Evolutionary conservation across 2,888 invertebrate species (phyloP), one percentile per base, ranked within the genome.

Genomic region (Netelia virgata): DNA sequence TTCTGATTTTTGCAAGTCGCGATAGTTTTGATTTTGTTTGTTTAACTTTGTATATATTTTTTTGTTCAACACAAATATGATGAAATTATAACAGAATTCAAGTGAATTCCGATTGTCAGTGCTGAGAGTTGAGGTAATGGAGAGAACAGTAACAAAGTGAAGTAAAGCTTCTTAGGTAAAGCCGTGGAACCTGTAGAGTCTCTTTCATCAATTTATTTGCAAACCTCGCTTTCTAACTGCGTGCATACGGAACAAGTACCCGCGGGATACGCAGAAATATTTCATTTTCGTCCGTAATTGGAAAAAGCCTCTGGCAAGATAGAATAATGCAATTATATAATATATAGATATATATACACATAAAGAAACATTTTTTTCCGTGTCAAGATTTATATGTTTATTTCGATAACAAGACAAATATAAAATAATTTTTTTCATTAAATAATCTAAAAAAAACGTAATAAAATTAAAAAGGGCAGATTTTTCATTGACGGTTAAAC

Each of bases 211-310:
- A 55, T 75, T 55, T 53, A 43, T 69, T 28, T 43, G 53, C n/a
- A 55, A 78, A 63, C 70, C 70, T 63, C 36, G 8, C 14, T 47
- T 78, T 50, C 20, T 53, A 63, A 41, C 10, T 3, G 53, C 28
- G 47, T 23, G n/a, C 18, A 59, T 23, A 70, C 3, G 18, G 16
- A 78, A 63, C 23, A 43, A 55, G 53, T 28, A 53, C 41, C 20
- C 6, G 61, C 28, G 47, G 14, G 16, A 28, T 57, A 23, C 23
- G 14, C 57, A 50, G 20, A 23, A 14, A 59, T 47, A n/a, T 68
- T 77, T n/a, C 11, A 28, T 59, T 50, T 28, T 68, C 59, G 16
- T 18, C 43, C n/a, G 57, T 77, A 77, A 68, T 68, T 47, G 76
- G 68, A 66, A 20, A 20, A 41, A 76, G 75, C 64, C 20, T 1